These are phyloP conservation scores for Vimba vimba DNA, from an alignment of 2,113 vertebrate genomes.

Conservation along the genomic window DNA sequence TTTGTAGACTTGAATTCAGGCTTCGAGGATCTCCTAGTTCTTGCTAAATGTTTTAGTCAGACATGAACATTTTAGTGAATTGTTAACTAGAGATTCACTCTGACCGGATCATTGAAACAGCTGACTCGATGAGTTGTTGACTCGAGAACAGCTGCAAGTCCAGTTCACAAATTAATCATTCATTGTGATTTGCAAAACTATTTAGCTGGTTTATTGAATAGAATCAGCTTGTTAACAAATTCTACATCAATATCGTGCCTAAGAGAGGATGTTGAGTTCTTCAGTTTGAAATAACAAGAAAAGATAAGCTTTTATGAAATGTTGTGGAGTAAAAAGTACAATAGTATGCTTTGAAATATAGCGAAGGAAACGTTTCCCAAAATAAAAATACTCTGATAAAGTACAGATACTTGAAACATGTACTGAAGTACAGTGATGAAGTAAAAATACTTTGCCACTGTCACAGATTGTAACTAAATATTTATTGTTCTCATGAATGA, in stretches of 20 bases:
- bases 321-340: background rate
- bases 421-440: background rate
- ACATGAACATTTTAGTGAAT: no score
- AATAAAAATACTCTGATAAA: background rate
- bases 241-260: background rate
- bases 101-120: no score
- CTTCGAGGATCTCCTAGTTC: no score
- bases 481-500: no score
- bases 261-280: background rate
- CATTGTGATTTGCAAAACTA: background rate
- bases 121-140: no score
- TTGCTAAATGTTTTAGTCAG: no score
- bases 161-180: background rate
- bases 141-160: background rate
- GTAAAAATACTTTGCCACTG: background rate
- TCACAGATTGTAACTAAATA: no score
- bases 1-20: no score
- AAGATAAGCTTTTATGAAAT: background rate
- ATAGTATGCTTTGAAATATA: background rate
- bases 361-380: background rate
- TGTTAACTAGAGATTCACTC: no score
- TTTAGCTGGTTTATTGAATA: background rate
- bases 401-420: background rate
- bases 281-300: background rate
- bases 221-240: background rate